Evolutionary conservation across 2,888 invertebrate species (phyloP), one percentile per base, ranked within the genome.

Genomic region (Chalcis sispes): DNA sequence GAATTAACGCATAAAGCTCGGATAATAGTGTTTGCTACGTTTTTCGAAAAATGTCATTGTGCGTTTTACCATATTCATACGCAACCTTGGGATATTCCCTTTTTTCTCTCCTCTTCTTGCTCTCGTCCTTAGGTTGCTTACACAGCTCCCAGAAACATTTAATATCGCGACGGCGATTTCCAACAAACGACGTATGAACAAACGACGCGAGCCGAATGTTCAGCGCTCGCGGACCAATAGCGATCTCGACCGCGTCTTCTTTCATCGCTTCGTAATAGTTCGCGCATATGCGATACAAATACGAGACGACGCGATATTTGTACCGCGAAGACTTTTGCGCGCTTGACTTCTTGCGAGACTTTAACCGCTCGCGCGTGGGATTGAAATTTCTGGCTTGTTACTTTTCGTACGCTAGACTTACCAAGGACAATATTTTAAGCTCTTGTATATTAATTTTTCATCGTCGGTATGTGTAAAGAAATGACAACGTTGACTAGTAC

Each of bases 201-300:
- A 74, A 61, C 52, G 67, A 46, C 59, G 67, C 74, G 46, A 61
- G 74, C 25, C 64, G 64, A 70, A 69, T 64, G 70, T 75, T 75
- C 70, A 75, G 40, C 25, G 27, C 20, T 58, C 7, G 10, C 3
- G 48, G 64, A n/a, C 70, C 69, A 75, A 75, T 59, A 52, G 73
- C 2, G 50, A 8, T 18, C 48, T 13, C 5, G 58, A n/a, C 3
- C 32, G 29, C 2, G 13, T 10, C 15, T 40, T 13, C 20, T n/a
- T 18, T 23, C 15, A 13, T 25, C 42, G 7, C 65, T 7, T 56
- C 65, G 58, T 72, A 58, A 72, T 66, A 72, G 27, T n/a, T 18
- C 48, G 4, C 59, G 4, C 40, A 48, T 5, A 15, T 1, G 25
- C 46, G 46, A 25, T 15, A 29, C 18, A 10, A 1, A 8, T 13